A percentile compares a stretch with the other conserved stretches of the same genome.
These are phyloP conservation scores for Pteromalus puparum DNA, from an alignment of 1,140 invertebrate genomes.

Conservation along the genomic window DNA sequence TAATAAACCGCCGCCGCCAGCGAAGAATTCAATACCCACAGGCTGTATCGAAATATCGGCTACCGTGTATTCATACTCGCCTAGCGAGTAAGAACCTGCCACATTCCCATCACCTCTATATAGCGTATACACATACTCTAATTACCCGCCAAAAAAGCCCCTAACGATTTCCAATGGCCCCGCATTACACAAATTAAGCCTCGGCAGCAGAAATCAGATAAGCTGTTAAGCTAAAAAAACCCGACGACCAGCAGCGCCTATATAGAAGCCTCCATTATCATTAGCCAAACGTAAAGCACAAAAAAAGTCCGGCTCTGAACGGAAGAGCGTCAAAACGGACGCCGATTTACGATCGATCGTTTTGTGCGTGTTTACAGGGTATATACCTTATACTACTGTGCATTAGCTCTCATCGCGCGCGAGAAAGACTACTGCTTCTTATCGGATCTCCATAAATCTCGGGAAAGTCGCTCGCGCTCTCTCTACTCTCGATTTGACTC, in stretches of 20 bases:
- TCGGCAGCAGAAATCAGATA: not conserved
- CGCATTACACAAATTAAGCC: not conserved
- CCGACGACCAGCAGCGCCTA: not conserved
- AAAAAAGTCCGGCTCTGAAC: slow-evolving; percentile 5
- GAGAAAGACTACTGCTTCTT: slow-evolving; percentile 16
- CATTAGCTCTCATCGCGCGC: too few species aligned
- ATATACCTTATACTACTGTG: not conserved
- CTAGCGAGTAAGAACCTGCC: not conserved
- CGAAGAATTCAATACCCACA: not conserved
- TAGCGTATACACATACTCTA: not conserved
- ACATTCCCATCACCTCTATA: not conserved
- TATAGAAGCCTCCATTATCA: not conserved
- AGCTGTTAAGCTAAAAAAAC: slow-evolving; percentile 20
- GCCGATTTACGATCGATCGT: slow-evolving; percentile 25
- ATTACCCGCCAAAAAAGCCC: not conserved
- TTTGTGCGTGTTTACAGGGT: slow-evolving; percentile 22
- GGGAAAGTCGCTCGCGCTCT: slow-evolving; percentile 35
- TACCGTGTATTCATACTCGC: not conserved
- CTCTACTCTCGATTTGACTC: slow-evolving; percentile 39
- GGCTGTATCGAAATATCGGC: slow-evolving; percentile 23
- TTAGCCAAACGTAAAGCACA: not conserved
- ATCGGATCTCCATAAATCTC: slow-evolving; percentile 49
- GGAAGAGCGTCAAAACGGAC: slow-evolving; percentile 13
- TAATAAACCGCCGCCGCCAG: not conserved
- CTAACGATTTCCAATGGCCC: not conserved